These are phyloP conservation scores for Pantelozetes paolii DNA, from an alignment of 2,888 invertebrate genomes.

Conservation along the genomic window DNA sequence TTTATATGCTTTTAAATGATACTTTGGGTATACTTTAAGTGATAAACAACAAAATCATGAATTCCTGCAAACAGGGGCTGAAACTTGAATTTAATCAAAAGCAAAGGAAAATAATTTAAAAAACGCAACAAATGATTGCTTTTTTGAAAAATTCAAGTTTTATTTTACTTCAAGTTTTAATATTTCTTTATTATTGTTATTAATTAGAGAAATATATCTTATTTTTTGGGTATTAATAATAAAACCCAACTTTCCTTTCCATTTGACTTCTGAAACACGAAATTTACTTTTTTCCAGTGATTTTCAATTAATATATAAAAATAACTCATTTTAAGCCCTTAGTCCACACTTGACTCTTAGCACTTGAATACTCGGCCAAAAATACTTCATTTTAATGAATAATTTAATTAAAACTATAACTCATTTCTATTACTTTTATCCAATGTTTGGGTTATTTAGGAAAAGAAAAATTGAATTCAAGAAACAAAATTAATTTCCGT, in stretches of 20 bases:
- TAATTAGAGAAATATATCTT: background rate
- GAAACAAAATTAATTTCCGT: background rate
- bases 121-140: background rate
- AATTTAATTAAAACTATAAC: slow-evolving; percentile 11
- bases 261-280: background rate
- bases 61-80: slow-evolving; percentile 1
- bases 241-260: too few species aligned
- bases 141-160: too few species aligned
- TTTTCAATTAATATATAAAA: background rate
- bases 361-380: too few species aligned
- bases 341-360: too few species aligned
- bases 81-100: background rate
- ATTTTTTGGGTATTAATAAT: background rate
- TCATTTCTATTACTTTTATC: background rate
- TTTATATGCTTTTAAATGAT: background rate
- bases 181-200: background rate
- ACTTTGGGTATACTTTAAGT: too few species aligned
- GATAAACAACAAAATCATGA: slow-evolving; percentile 27
- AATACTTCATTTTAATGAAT: background rate
- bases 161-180: too few species aligned
- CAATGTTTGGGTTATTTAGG: background rate
- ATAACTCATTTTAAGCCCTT: background rate
- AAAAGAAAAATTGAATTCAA: background rate
- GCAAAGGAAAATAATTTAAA: background rate
- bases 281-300: background rate